Base-by-base conservation (phyloP, 2,113 vertebrate genomes). In the Falco punctatus region DNA sequence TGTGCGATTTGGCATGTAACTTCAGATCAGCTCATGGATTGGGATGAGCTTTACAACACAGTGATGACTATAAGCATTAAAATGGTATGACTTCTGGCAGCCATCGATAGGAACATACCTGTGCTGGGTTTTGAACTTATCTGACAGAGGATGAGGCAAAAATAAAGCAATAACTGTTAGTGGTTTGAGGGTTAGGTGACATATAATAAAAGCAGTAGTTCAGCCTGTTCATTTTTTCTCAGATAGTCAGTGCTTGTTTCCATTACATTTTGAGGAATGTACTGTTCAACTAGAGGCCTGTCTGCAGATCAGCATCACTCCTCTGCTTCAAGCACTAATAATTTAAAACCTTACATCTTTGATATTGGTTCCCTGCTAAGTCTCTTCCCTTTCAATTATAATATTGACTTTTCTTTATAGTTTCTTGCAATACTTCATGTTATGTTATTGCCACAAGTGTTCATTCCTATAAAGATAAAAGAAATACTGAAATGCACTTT, bases 321-420 rank as follows among this genome's bases (percentile, higher is more conserved):
- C 77, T 86, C 12, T 82, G 67, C 92, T 96, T 96, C 91, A 74
- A 88, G 86, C 81, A 86, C 90, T 95, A 95, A 93, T 93, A 95
- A 96, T 87, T 95, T 77, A 69, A 96, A 77, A 57, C 57, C 46
- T 74, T 79, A 86, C 57, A 79, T 70, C 73, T 96, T 94, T 97
- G 81, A 88, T 95, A 81, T 46, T 88, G 82, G 93, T 85, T 94
- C 38, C 69, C 30, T 87, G 90, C 49, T 88, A 72, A 69, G 33
- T 38, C 38, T 94, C 90, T 95, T 95, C 66, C 87, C 78, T 95
- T 95, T 82, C 70, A 97, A 96, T 97, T 96, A 94, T 61, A 95
- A 88, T 79, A 88, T 73, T 35, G 74, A 66, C 32, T 95, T 96
- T 93, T 85, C 83, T 86, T 83, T 90, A 79, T 40, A 90, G 65